Evolutionary conservation across 2,888 invertebrate species (phyloP), one percentile per base, ranked within the genome.

Genomic region (Xestia rhomboidea): DNA sequence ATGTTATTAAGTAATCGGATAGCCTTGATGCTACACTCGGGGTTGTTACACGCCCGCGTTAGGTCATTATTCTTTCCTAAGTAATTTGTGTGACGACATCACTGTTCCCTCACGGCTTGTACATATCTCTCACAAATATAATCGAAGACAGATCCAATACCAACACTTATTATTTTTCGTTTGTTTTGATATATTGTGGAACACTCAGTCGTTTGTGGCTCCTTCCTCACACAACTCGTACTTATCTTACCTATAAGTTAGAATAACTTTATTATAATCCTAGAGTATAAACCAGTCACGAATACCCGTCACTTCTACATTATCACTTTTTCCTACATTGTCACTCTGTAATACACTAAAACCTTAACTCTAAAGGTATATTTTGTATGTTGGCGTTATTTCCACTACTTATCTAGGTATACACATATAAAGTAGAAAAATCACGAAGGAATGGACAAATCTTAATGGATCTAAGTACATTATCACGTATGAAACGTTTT

Each of bases 241-340:
- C 75, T 62, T 74, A 82, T 62, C 73, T 81, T 83, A 86, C 73
- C 68, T 85, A 84, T 75, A 85, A 88, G 77, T 81, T 81, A 86
- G 76, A 87, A 84, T 81, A 85, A 73, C 30, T 74, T 76, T 82
- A 89, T 74, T 81, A 77, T 81, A 89, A 89, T 73, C 87, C 90
- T 92, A 92, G 85, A 89, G 76, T 89, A 85, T 89, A 91, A 89
- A 90, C 92, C 93, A 92, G 92, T 93, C 92, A 90, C 89, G 89
- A 89, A 88, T 89, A 92, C 87, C 90, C 90, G 87, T 90, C 91
- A 79, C 82, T 86, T 89, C 89, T 90, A 90, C 85, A 34, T 85
- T 91, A 92, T 92, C 93, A 93, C 91, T 90, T 86, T 91, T 89
- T 85, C 83, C 88, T 86, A 89, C 88, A 86, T 84, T 86, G 88